Evolutionary conservation across 2,888 invertebrate species (phyloP).

Genomic region (Creontiades dilutus): DNA sequence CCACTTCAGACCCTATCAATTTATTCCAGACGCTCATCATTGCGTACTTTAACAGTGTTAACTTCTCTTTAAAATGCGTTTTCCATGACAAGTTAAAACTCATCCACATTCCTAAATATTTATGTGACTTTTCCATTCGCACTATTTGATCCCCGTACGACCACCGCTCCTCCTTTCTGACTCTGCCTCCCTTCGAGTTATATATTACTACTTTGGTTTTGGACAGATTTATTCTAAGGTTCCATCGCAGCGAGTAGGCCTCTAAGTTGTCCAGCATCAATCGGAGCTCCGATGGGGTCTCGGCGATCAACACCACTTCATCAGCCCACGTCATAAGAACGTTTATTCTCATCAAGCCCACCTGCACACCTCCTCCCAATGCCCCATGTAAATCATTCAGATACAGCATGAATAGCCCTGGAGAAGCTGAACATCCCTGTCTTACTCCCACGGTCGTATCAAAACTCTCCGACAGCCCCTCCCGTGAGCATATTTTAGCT

Average conservation of each 20-base stretch:
- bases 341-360: too few relatives aligned
- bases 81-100: not conserved
- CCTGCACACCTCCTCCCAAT: too few relatives aligned
- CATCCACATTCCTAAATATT: not conserved
- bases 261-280: not conserved
- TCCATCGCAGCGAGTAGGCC: not conserved
- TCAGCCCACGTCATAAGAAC: too few relatives aligned
- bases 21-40: not conserved
- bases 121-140: not conserved
- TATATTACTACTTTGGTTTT: not conserved
- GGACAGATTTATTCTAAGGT: not conserved
- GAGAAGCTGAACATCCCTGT: too few relatives aligned
- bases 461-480: too few relatives aligned
- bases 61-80: not conserved
- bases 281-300: not conserved
- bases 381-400: too few relatives aligned
- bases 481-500: too few relatives aligned
- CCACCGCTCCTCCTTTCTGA: not conserved
- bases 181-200: not conserved
- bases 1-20: not conserved
- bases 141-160: not conserved
- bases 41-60: not conserved
- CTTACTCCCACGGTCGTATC: too few relatives aligned
- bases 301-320: not conserved
- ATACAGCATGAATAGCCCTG: too few relatives aligned